These are phyloP conservation scores for Halocaridina rubra DNA, from an alignment of 2,888 invertebrate genomes.

Conservation along the genomic window DNA sequence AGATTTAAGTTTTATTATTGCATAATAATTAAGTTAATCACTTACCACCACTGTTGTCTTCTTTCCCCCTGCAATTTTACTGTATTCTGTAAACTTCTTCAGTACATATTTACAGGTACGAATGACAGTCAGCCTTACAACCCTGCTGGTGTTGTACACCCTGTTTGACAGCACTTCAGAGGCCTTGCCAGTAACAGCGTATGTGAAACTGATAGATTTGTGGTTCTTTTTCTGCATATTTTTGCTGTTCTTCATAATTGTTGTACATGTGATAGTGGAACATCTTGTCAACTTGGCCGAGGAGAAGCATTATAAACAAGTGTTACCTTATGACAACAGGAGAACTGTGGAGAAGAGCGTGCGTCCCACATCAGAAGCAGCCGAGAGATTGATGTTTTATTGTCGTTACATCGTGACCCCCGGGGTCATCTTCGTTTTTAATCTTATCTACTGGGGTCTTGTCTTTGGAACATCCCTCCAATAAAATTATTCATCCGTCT, in stretches of 20 bases:
- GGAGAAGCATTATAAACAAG: constrained; percentile 20
- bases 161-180: constrained; percentile 49
- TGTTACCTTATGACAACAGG: constrained; percentile 28
- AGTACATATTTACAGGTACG: constrained; percentile 31
- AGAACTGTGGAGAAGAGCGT: constrained; percentile 29
- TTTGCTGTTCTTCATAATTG: constrained; percentile 50
- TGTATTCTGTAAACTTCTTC: too few species aligned
- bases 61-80: too few species aligned
- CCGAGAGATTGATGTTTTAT: constrained; percentile 16
- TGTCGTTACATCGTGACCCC: constrained; percentile 26
- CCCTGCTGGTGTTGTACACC: constrained; percentile 48
- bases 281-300: constrained; percentile 40
- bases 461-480: constrained; percentile 30
- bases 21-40: too few species aligned
- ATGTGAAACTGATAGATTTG: constrained; percentile 45
- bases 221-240: constrained; percentile 57
- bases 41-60: too few species aligned
- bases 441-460: constrained; percentile 43
- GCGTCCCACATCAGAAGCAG: constrained; percentile 15
- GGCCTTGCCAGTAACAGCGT: constrained; percentile 43
- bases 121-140: constrained; percentile 39
- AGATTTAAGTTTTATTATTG: too few species aligned
- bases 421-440: constrained; percentile 26
- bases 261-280: constrained; percentile 31
- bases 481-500: neutral